Conservation (phyloP, 2,113 vertebrate genomes). For the Eurypyga helias region DNA sequence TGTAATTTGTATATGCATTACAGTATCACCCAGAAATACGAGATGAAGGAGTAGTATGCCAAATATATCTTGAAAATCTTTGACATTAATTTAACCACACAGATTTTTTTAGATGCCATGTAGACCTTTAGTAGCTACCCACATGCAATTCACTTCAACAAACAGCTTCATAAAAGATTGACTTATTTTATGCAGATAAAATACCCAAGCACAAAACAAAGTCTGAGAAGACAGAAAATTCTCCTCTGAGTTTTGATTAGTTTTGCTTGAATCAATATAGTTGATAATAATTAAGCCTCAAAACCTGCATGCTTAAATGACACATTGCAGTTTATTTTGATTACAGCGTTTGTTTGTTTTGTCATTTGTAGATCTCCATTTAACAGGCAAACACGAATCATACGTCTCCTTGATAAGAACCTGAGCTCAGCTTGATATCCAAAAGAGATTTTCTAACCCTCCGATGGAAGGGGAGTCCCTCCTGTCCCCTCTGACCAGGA, state of each 20-base stretch:
- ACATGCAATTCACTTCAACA: not conserved
- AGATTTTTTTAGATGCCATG: not conserved
- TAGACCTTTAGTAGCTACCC: not conserved
- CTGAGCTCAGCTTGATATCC: not conserved
- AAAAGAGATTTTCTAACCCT: not conserved
- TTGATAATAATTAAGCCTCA: not conserved
- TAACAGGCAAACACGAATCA: not conserved
- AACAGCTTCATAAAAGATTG: not conserved
- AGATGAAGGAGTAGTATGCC: not conserved
- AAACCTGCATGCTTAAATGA: not conserved
- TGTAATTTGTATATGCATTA: not conserved
- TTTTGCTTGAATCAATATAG: not conserved
- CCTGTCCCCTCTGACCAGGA: not conserved
- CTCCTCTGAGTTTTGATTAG: not conserved
- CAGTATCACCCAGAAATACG: not conserved
- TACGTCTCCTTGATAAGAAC: not conserved
- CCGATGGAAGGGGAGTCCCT: fast-evolving
- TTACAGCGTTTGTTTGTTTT: not conserved
- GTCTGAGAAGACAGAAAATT: not conserved
- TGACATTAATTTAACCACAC: fast-evolving
- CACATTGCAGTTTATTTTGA: not conserved
- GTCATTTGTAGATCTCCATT: not conserved
- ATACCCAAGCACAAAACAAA: not conserved
- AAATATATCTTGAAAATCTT: not conserved
- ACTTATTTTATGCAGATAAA: not conserved